Evolutionary conservation across 2,888 invertebrate genomes (phyloP), one percentile per base, ranked within the genome.

Genomic region (Ochlodes sylvanus): DNA sequence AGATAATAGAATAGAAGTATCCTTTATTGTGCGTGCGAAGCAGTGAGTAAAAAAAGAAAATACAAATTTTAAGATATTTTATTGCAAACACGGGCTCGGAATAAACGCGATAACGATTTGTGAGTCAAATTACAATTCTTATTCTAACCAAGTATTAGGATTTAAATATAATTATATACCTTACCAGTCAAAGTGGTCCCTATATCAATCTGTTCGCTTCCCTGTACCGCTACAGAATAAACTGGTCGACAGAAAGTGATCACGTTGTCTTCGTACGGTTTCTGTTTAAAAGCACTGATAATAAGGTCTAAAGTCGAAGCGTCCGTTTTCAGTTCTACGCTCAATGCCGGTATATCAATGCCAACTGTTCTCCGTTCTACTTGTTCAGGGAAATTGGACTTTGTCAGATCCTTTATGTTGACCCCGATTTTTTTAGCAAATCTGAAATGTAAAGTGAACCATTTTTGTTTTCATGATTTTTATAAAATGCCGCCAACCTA

Each of bases 181-280:
- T 77, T 83, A 95, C 95, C 97, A 61, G 95, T 96, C 60, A 97
- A 86, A 10, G 93, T 83, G 71, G 94, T 94, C 0, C 96, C 96
- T 34, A 91, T 83, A 47, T 83, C 89, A 4, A 98, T 83, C 77
- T 97, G 96, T 0, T 95, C 93, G 3, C 97, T 94, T 55, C 94
- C 94, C 12, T 94, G 95, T n/a, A 97, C 88, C 15, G 95, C 95
- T 71, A 96, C 94, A 66, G 96, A 96, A 81, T 98, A 98, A 9
- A 98, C 90, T 0, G 98, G 97, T 72, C 95, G 87, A 70, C 89
- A 88, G 79, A 95, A 96, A 12, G 94, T 94, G 70, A 98, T 95
- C 6, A 90, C 81, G 72, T 97, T 95, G 84, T 98, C 98, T 80
- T 96, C 96, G 71, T 96, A 94, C 5, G 95, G 89, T 19, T 95